Base-by-base conservation (phyloP, 1,140 invertebrate genomes). In the Mercenaria mercenaria region DNA sequence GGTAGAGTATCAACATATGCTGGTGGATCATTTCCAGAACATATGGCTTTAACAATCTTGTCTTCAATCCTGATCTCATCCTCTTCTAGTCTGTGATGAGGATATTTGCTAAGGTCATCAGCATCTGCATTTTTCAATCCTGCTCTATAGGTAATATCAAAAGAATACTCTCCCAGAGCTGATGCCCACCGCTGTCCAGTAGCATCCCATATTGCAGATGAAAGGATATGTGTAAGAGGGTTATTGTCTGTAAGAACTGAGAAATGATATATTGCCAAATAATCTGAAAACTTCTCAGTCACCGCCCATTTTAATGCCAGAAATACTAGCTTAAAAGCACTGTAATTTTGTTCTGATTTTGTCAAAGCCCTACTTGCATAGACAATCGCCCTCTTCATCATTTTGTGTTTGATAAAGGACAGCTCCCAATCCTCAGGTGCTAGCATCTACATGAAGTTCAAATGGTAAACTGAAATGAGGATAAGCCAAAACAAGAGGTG, bases 241-340 rank as follows among this genome's bases (percentile, higher is more conserved):
- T 84, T 67, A 50, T 84, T 84, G 56, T 84, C 61, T 23, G 82
- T 84, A 26, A 69, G 26, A n/a, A 69, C 82, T 3, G 39, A 29
- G 26, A 84, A 69, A 34, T 72, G 61, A 23, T 84, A 41, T 2
- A 56, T 11, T 29, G 52, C 32, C 41, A 81, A 59, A 37, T 85
- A 85, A n/a, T 85, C 67, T 13, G 18, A 26, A 52, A 72, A 85
- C 32, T 85, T 85, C n/a, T 85, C 82, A 6, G 82, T 74, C 34
- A 74, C 26, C 0, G 82, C 82, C 82, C 82, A 85, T 37, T 85
- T 85, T 18, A 85, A 74, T 50, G 37, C 26, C 13, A 85, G 34
- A 11, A 85, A 56, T 39, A 74, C 82, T n/a, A 69, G 23, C 20
- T 85, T 85, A 13, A 72, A 72, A 34, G 47, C 61, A 50, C 64